These are phyloP conservation scores for Drosophila leonis DNA, from an alignment of 2,888 invertebrate species.

Conservation along the genomic window DNA sequence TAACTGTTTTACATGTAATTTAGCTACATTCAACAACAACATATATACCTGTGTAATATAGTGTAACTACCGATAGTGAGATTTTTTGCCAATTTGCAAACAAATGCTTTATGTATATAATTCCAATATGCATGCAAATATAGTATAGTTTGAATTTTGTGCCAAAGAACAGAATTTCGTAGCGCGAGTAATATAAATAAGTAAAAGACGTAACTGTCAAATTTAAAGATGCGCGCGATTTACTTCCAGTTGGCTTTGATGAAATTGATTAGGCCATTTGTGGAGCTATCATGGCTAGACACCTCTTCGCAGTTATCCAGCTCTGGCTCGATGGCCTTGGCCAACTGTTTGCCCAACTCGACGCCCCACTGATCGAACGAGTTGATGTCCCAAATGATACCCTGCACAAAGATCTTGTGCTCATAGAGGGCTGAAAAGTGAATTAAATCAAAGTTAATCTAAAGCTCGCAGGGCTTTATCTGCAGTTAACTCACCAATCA, in stretches of 20 bases:
- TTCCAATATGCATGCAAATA: slow-evolving; percentile 59
- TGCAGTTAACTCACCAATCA: slow-evolving; percentile 90
- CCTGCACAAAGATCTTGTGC: slow-evolving; percentile 99
- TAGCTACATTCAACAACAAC: slow-evolving; percentile 71
- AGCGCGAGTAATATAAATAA: slow-evolving; percentile 39
- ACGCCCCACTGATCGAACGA: slow-evolving; percentile 99
- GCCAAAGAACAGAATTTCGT: slow-evolving; percentile 43
- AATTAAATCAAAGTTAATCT: neutral
- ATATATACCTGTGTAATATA: slow-evolving; percentile 56
- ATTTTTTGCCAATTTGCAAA: slow-evolving; percentile 52
- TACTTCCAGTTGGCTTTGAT: slow-evolving; percentile 89
- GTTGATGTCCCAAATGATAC: slow-evolving; percentile 99
- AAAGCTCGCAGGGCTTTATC: neutral
- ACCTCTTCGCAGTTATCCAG: slow-evolving; percentile 89
- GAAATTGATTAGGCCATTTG: slow-evolving; percentile 98
- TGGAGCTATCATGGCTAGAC: slow-evolving; percentile 94
- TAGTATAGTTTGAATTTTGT: slow-evolving; percentile 48
- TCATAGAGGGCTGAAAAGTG: slow-evolving; percentile 94
- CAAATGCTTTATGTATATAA: slow-evolving; percentile 47
- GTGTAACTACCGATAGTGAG: slow-evolving; percentile 54
- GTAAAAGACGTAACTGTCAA: slow-evolving; percentile 25
- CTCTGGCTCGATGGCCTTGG: slow-evolving; percentile 99
- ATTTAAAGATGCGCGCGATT: slow-evolving; percentile 9
- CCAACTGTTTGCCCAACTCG: slow-evolving; percentile 98
- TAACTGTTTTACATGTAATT: slow-evolving; percentile 38